These are phyloP conservation scores for Stramonita haemastoma DNA, from an alignment of 2,888 invertebrate genomes.

Conservation along the genomic window DNA sequence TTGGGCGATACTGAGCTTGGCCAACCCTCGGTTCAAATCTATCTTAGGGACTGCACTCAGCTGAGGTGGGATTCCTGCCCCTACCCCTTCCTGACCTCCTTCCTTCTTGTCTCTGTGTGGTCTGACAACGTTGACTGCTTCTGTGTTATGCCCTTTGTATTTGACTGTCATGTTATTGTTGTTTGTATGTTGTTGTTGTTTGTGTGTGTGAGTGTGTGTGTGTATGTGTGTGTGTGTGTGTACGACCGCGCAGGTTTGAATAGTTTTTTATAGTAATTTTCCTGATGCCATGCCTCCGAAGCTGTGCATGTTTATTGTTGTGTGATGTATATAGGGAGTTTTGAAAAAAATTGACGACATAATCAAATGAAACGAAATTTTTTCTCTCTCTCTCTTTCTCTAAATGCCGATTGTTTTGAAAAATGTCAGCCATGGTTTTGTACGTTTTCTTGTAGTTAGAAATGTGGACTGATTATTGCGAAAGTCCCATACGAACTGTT, in stretches of 20 bases:
- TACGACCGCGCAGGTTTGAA: too few relatives aligned
- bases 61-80: background rate
- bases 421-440: background rate
- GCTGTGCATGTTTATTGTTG: background rate
- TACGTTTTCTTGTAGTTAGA: background rate
- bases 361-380: background rate
- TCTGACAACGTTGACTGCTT: background rate
- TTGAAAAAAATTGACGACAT: background rate
- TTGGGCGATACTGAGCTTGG: background rate
- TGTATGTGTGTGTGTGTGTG: conserved; percentile 8
- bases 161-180: background rate
- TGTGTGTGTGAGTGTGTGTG: background rate
- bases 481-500: too few relatives aligned
- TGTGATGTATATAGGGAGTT: background rate
- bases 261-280: background rate
- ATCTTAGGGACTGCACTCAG: background rate
- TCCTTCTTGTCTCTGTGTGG: background rate
- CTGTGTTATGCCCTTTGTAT: background rate
- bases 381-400: background rate
- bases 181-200: background rate
- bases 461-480: background rate
- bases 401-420: background rate
- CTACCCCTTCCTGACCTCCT: background rate
- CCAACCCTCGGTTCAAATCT: background rate
- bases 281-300: background rate